A percentile compares a stretch with the other conserved stretches of the same genome.
Evolutionary conservation across 1,140 invertebrate species (phyloP).

Genomic region (Tetramorium simillimum): DNA sequence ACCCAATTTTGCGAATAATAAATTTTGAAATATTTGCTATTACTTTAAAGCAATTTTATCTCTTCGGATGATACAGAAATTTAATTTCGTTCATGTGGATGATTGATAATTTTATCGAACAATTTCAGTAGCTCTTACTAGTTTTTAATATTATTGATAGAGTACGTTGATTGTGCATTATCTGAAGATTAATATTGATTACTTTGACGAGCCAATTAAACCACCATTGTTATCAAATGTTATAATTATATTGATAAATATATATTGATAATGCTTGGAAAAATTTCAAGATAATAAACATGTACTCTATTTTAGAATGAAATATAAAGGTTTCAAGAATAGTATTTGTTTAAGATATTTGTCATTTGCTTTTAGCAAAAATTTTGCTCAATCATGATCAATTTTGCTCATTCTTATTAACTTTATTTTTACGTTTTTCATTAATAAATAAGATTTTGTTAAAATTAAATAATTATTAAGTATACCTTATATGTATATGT

Average conservation of each 20-base stretch:
- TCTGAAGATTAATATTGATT: slow-evolving; percentile 3
- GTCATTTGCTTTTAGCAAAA: neutral
- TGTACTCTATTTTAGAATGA: neutral
- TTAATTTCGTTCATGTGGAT: neutral
- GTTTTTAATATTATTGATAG: neutral
- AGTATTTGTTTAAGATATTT: neutral
- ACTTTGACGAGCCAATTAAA: neutral
- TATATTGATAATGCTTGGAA: neutral
- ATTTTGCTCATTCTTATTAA: no score
- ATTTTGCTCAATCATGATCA: no score
- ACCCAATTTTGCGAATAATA: neutral
- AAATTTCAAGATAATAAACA: neutral
- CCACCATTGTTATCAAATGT: neutral
- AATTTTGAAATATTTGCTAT: neutral
- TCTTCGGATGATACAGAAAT: neutral
- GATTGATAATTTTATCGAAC: neutral
- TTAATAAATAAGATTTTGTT: no score
- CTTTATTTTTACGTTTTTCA: no score
- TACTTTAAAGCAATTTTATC: neutral
- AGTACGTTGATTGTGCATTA: neutral
- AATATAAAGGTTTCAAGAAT: no score
- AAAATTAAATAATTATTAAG: no score
- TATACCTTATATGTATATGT: no score
- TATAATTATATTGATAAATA: no score
- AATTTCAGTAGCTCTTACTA: neutral